These are phyloP conservation scores for Strigamia transsilvanica DNA, from an alignment of 2,888 invertebrate genomes.

Conservation along the genomic window DNA sequence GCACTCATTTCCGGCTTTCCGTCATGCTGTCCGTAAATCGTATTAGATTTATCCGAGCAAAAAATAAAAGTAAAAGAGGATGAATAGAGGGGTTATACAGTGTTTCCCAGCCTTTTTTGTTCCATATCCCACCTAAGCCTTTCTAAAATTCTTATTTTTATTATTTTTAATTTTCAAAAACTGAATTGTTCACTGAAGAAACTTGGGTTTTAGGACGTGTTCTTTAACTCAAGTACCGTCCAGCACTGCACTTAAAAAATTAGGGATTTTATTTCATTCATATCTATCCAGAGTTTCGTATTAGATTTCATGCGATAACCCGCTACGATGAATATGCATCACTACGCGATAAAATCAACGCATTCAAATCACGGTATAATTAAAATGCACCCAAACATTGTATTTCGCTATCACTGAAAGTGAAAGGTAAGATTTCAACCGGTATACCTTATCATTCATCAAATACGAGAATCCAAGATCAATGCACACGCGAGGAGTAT, in stretches of 20 bases:
- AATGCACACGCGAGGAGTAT: slow-evolving; percentile 55
- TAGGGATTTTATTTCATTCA: no score
- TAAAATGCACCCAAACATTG: not conserved
- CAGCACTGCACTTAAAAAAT: no score
- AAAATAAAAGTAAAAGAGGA: not conserved
- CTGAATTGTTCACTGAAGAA: no score
- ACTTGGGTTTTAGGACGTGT: no score
- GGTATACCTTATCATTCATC: slow-evolving; percentile 56
- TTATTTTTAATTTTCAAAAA: no score
- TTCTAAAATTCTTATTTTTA: no score
- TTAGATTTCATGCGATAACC: no score
- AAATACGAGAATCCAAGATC: slow-evolving; percentile 57
- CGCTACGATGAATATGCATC: not conserved
- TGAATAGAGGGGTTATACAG: not conserved
- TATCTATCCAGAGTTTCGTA: no score
- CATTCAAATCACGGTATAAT: not conserved
- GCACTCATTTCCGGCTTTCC: slow-evolving; percentile 13
- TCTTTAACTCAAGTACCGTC: no score
- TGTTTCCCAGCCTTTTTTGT: no score
- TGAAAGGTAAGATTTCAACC: no score
- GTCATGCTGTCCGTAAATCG: slow-evolving; percentile 9
- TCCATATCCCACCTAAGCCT: no score
- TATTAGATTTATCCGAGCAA: not conserved
- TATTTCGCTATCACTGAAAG: not conserved
- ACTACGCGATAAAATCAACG: not conserved